Evolutionary conservation across 1,140 invertebrate genomes (phyloP).

Genomic region (Elymnias hypermnestra): DNA sequence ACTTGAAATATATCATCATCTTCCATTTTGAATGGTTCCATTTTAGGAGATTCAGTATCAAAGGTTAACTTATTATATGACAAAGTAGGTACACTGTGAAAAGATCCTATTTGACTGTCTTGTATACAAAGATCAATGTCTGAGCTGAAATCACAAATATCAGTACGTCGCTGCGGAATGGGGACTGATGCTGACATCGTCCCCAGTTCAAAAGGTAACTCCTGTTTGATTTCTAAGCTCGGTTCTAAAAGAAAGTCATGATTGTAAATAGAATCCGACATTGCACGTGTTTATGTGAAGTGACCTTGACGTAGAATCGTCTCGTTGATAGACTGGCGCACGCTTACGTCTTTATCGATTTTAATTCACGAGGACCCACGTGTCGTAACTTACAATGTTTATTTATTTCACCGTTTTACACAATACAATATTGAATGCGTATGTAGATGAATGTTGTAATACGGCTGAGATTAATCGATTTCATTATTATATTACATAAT

Average conservation of each 20-base stretch:
- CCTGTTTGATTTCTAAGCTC: constrained; percentile 75
- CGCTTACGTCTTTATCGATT: constrained; percentile 70
- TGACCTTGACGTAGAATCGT: constrained; percentile 70
- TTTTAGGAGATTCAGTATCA: constrained; percentile 74
- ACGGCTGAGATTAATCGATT: constrained; percentile 22
- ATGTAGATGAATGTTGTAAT: constrained; percentile 20
- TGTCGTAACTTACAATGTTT: constrained; percentile 56
- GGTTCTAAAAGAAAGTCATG: constrained; percentile 76
- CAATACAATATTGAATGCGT: constrained; percentile 13
- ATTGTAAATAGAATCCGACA: constrained; percentile 77
- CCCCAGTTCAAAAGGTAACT: constrained; percentile 60
- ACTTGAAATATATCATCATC: constrained; percentile 94
- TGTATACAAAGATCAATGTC: constrained; percentile 75
- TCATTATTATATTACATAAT: constrained; percentile 65
- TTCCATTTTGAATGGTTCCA: constrained; percentile 84
- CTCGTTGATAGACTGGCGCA: constrained; percentile 69
- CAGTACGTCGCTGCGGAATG: constrained; percentile 73
- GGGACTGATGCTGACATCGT: constrained; percentile 77
- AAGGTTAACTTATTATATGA: constrained; percentile 63
- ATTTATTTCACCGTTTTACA: constrained; percentile 43
- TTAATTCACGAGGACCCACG: constrained; percentile 63
- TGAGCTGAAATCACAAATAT: constrained; percentile 72
- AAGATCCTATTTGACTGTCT: constrained; percentile 59
- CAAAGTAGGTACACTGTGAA: constrained; percentile 65
- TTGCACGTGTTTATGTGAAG: constrained; percentile 70